Conservation (phyloP, 2,888 invertebrate genomes). For the Lycia hirtaria region DNA sequence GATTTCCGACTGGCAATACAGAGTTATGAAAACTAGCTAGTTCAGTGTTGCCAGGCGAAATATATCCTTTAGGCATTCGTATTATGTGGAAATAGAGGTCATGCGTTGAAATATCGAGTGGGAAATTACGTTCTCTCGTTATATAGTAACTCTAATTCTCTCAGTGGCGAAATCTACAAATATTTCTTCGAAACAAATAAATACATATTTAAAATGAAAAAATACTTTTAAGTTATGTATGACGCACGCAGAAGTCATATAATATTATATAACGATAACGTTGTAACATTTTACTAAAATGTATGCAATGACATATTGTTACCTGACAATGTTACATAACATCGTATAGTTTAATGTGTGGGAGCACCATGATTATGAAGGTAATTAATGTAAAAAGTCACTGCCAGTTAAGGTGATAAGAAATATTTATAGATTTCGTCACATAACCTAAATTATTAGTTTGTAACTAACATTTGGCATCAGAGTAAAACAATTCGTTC, state of each 20-base stretch:
- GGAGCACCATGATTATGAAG: too few relatives aligned
- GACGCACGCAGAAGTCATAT: too few relatives aligned
- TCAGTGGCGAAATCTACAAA: constrained; percentile 42
- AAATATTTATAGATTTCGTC: constrained; percentile 25
- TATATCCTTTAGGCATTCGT: constrained; percentile 16
- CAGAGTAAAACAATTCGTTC: constrained; percentile 57
- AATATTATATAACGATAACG: too few relatives aligned
- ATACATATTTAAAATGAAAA: not conserved
- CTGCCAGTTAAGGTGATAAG: not conserved
- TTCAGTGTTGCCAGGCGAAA: constrained; percentile 27
- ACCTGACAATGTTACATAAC: not conserved
- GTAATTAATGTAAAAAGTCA: not conserved
- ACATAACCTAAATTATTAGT: constrained; percentile 52
- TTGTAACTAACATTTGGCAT: constrained; percentile 75
- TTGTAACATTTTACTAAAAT: too few relatives aligned
- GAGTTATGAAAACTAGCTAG: constrained; percentile 20
- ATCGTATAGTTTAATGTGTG: too few relatives aligned
- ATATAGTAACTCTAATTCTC: constrained; percentile 46
- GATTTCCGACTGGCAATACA: constrained; percentile 23
- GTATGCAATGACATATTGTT: not conserved
- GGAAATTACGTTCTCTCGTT: constrained; percentile 37
- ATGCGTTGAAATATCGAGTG: constrained; percentile 16
- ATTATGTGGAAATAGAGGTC: constrained; percentile 22
- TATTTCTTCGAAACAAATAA: not conserved
- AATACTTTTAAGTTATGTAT: too few relatives aligned